Conservation (phyloP, 1,140 invertebrate genomes). For the Chironomus striatipennis region DNA sequence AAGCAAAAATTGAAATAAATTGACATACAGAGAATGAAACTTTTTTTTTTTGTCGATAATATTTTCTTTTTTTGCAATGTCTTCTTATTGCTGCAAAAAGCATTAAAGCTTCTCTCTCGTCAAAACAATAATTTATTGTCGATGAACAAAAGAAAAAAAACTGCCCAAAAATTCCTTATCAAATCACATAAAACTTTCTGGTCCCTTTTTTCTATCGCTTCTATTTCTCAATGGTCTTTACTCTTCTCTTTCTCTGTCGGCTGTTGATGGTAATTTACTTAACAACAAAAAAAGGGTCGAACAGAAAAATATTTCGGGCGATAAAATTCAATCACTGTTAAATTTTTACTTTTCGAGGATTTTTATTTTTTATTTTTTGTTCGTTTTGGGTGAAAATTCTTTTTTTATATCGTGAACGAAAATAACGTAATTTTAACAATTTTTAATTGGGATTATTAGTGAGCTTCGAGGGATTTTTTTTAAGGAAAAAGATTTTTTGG, state of each 20-base stretch:
- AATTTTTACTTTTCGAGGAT: too few species aligned
- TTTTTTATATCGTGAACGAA: too few species aligned
- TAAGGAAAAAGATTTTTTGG: too few species aligned
- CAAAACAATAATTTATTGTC: constrained; percentile 14
- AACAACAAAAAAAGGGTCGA: constrained; percentile 6
- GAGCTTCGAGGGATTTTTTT: too few species aligned
- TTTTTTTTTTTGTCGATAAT: too few species aligned
- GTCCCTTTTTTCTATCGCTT: neutral
- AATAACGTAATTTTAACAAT: too few species aligned
- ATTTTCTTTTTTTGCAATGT: neutral
- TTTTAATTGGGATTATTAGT: too few species aligned
- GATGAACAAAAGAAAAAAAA: neutral
- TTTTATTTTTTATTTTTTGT: too few species aligned
- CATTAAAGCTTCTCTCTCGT: neutral
- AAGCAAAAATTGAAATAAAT: neutral
- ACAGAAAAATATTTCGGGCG: neutral
- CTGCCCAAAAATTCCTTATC: neutral
- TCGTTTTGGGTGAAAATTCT: too few species aligned
- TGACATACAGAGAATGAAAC: neutral
- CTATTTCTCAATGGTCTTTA: neutral
- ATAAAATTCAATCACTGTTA: neutral
- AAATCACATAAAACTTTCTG: constrained; percentile 2
- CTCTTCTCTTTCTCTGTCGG: neutral
- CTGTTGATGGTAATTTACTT: constrained; percentile 13
- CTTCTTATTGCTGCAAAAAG: too few species aligned